These are phyloP conservation scores for Lophotriccus pileatus DNA, from an alignment of 2,797 vertebrate species.

Conservation along the genomic window DNA sequence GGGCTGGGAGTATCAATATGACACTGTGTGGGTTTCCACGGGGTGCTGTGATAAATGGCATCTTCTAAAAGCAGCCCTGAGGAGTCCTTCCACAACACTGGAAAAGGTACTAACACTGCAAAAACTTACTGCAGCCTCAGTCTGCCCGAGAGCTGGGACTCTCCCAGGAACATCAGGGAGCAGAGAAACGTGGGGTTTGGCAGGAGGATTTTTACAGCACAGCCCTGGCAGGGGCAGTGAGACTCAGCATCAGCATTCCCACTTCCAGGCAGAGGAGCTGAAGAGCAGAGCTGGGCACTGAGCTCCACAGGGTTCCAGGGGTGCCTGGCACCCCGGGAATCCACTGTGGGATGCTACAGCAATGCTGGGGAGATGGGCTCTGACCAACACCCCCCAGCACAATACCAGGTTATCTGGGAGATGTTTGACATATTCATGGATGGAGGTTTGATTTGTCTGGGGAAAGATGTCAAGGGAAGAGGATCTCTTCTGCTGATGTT, in stretches of 20 bases:
- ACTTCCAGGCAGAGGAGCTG: neutral
- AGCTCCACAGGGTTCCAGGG: fast-evolving
- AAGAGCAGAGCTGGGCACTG: neutral
- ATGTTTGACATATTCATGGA: neutral
- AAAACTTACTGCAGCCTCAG: neutral
- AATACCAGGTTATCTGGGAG: neutral
- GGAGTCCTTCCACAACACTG: neutral
- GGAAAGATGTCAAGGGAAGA: neutral
- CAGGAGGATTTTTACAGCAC: neutral
- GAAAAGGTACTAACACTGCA: neutral
- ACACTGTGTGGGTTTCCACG: neutral
- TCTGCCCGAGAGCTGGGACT: neutral
- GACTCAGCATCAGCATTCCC: neutral
- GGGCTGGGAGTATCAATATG: neutral
- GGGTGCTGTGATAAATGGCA: neutral
- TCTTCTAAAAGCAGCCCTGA: neutral
- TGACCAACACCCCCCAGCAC: neutral
- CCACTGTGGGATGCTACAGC: fast-evolving
- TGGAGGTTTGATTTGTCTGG: neutral
- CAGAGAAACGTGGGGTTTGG: fast-evolving
- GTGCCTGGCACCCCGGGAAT: neutral
- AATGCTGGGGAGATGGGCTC: neutral
- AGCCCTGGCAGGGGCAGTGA: neutral
- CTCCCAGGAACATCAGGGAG: neutral
- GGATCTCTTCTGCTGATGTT: fast-evolving